phyloP scores from a whole-genome alignment of 2,888 invertebrate species.

The Parnassius mnemosyne region DNA sequence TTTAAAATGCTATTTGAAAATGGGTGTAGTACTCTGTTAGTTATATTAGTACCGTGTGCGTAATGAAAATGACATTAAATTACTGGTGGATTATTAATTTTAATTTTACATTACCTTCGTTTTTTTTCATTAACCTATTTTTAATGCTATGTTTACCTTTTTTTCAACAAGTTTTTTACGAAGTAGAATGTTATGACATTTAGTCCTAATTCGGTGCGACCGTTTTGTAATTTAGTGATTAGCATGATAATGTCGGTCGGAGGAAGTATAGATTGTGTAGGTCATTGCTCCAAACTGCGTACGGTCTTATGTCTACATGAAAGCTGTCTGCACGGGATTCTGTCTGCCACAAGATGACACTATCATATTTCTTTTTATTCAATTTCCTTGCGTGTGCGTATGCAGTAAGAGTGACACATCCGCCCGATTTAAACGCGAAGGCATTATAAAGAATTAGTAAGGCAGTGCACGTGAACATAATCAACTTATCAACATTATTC shows the following conservation, averaged over 20 bases:
- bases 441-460: slow-evolving; percentile 28
- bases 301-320: slow-evolving; percentile 30
- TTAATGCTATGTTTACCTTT: no score
- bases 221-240: slow-evolving; percentile 43
- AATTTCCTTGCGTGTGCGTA: slow-evolving; percentile 55
- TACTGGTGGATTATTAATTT: no score
- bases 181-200: not conserved
- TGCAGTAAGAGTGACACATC: slow-evolving; percentile 54
- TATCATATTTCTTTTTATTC: slow-evolving; percentile 73
- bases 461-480: slow-evolving; percentile 1
- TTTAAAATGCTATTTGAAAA: no score
- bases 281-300: slow-evolving; percentile 34
- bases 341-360: slow-evolving; percentile 52
- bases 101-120: no score
- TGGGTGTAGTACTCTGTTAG: no score
- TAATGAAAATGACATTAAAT: no score
- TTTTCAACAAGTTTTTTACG: not conserved
- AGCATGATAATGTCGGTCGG: slow-evolving; percentile 40
- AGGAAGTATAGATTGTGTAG: slow-evolving; percentile 38
- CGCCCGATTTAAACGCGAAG: slow-evolving; percentile 51
- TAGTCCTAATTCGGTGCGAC: slow-evolving; percentile 30
- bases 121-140: no score
- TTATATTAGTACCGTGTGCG: no score
- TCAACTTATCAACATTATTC: no score
- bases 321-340: slow-evolving; percentile 35